A percentile compares a stretch with the other conserved stretches of the same genome.
These are phyloP conservation scores for Amitus sp. DNA, from an alignment of 2,888 invertebrate species.

Conservation along the genomic window DNA sequence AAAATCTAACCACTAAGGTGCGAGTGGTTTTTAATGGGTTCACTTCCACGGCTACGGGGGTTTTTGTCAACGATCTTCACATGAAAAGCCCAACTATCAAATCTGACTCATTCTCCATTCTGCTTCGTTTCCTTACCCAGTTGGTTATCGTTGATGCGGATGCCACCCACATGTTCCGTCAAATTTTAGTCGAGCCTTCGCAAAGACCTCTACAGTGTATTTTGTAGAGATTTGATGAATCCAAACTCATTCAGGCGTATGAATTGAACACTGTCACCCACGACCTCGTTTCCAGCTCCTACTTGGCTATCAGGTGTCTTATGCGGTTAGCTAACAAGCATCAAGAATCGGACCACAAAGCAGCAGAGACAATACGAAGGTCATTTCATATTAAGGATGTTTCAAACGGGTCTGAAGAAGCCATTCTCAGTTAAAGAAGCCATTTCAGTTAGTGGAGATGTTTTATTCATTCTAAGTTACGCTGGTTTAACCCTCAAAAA, in stretches of 20 bases:
- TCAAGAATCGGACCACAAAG: not conserved
- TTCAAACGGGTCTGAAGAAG: not conserved
- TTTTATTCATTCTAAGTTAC: not conserved
- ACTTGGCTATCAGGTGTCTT: slow-evolving; percentile 36
- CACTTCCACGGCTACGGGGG: slow-evolving; percentile 32
- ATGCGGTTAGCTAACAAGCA: slow-evolving; percentile 36
- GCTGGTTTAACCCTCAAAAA: slow-evolving; percentile 11
- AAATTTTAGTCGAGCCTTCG: slow-evolving; percentile 20
- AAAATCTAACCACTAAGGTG: slow-evolving; percentile 45
- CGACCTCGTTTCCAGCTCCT: slow-evolving; percentile 42
- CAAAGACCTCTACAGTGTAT: slow-evolving; percentile 44
- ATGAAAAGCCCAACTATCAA: slow-evolving; percentile 41
- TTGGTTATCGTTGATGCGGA: slow-evolving; percentile 42
- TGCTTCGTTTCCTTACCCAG: slow-evolving; percentile 39
- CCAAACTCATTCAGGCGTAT: slow-evolving; percentile 14
- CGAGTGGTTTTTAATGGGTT: slow-evolving; percentile 49
- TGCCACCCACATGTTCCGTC: slow-evolving; percentile 48
- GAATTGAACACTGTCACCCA: slow-evolving; percentile 43
- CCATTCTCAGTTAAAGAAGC: slow-evolving; percentile 11
- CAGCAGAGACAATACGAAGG: slow-evolving; percentile 8
- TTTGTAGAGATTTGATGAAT: slow-evolving; percentile 38
- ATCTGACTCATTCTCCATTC: slow-evolving; percentile 29
- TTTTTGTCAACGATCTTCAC: slow-evolving; percentile 42
- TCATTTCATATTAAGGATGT: slow-evolving; percentile 18
- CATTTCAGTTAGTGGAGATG: not conserved